These are phyloP conservation scores for Auanema sp. DNA, from an alignment of 2,888 invertebrate species.

Conservation along the genomic window DNA sequence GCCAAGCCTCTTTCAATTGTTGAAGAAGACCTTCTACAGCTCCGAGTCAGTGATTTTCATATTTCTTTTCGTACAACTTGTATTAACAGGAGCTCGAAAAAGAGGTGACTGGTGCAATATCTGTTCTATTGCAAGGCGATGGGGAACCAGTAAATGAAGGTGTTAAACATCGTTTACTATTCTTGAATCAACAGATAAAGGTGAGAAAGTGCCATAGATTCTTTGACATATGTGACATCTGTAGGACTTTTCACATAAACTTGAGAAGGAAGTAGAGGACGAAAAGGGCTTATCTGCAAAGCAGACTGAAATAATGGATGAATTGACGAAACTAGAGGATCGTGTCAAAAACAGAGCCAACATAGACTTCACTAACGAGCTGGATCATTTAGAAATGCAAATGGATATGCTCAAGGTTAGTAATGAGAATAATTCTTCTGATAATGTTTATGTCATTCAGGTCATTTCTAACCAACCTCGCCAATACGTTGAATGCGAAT, in stretches of 20 bases:
- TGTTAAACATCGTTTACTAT: slow-evolving; percentile 23
- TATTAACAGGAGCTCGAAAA: slow-evolving; percentile 24
- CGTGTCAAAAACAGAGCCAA: slow-evolving; percentile 29
- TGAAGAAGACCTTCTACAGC: slow-evolving; percentile 26
- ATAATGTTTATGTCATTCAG: too few relatives aligned
- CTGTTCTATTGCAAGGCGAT: slow-evolving; percentile 25
- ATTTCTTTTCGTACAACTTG: neutral
- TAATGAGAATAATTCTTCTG: neutral
- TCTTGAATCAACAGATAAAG: slow-evolving; percentile 19
- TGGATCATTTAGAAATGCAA: slow-evolving; percentile 48
- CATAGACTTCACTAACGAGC: slow-evolving; percentile 37
- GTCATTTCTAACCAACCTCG: slow-evolving; percentile 42
- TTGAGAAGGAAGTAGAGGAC: slow-evolving; percentile 34
- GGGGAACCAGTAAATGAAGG: slow-evolving; percentile 22
- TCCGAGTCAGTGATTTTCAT: slow-evolving; percentile 25
- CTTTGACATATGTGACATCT: too few relatives aligned
- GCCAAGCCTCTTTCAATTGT: slow-evolving; percentile 36
- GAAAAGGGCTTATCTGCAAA: slow-evolving; percentile 39
- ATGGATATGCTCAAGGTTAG: slow-evolving; percentile 43
- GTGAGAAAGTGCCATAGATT: slow-evolving; percentile 7
- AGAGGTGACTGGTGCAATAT: slow-evolving; percentile 21
- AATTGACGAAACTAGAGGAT: slow-evolving; percentile 31
- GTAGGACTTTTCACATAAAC: neutral
- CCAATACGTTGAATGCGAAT: slow-evolving; percentile 45
- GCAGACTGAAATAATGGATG: slow-evolving; percentile 37